A percentile compares a stretch with the other conserved stretches of the same genome.
Evolutionary conservation across 2,888 invertebrate species (phyloP).

Genomic region (Sthenelais limicola): DNA sequence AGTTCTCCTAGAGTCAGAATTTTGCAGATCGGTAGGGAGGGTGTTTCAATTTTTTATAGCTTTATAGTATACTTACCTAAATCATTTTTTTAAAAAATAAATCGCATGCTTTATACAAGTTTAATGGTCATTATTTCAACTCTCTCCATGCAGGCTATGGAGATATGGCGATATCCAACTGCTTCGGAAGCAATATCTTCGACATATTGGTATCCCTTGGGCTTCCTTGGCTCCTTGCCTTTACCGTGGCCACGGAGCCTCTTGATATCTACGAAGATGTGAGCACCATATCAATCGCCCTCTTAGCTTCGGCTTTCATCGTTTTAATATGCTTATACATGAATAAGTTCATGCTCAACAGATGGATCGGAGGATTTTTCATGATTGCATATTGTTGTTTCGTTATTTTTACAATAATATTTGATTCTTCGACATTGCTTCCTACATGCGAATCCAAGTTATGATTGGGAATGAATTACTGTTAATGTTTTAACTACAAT

Average conservation of each 20-base stretch:
- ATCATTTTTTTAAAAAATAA: too few species aligned
- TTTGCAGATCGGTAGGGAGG: too few species aligned
- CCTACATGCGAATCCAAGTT: conserved; percentile 13
- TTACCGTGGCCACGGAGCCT: background rate
- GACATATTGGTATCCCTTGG: conserved; percentile 34
- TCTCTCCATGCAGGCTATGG: conserved; percentile 23
- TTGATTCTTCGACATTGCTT: background rate
- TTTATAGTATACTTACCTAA: too few species aligned
- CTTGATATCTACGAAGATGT: conserved; percentile 6
- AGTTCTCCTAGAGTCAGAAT: too few species aligned
- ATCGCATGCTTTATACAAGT: too few species aligned
- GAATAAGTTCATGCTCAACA: conserved; percentile 18
- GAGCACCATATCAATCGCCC: background rate
- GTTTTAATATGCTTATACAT: conserved; percentile 1
- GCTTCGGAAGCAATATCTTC: conserved; percentile 33
- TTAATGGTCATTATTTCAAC: too few species aligned
- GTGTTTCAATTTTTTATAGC: too few species aligned
- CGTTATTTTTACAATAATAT: background rate
- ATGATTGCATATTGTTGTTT: conserved; percentile 1
- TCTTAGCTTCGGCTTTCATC: conserved; percentile 4
- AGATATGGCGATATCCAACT: conserved; percentile 38
- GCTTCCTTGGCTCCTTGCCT: conserved; percentile 33
- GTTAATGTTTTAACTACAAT: too few species aligned
- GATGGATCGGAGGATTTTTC: conserved; percentile 1
- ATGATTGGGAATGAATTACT: too few species aligned